A percentile compares a stretch with the other conserved stretches of the same genome.
Evolutionary conservation across 2,888 invertebrate genomes (phyloP).

Genomic region (Nasonovia ribisnigri): DNA sequence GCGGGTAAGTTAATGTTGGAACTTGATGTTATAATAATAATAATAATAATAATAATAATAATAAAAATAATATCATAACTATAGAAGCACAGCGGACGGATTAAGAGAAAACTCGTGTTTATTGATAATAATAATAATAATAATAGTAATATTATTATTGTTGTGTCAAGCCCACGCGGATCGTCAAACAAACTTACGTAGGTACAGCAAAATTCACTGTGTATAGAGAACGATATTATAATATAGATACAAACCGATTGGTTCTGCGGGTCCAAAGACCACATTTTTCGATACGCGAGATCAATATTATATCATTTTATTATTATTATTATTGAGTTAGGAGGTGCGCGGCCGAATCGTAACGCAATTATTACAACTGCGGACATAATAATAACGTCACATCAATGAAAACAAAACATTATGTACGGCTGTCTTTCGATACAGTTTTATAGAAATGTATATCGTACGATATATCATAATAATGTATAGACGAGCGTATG

Average conservation of each 20-base stretch:
- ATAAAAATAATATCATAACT: neutral
- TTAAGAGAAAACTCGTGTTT: neutral
- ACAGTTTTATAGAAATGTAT: neutral
- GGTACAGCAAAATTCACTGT: neutral
- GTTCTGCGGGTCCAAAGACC: neutral
- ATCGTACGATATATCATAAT: neutral
- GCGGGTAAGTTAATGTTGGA: neutral
- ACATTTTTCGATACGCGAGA: neutral
- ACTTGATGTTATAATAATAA: neutral
- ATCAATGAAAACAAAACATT: conserved; percentile 43
- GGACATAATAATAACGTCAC: neutral
- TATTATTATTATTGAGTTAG: neutral
- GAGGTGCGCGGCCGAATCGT: neutral
- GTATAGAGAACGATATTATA: too few species aligned
- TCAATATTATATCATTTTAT: neutral
- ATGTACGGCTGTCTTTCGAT: conserved; percentile 40
- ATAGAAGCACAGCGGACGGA: neutral
- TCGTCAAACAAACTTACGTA: neutral
- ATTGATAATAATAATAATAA: neutral
- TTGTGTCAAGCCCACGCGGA: neutral
- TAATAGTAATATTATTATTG: neutral
- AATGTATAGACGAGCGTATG: neutral
- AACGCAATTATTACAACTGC: neutral
- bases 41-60: neutral
- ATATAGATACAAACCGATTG: neutral